Conservation (phyloP, 1,140 invertebrate genomes). For the Geopemphigus sp. region DNA sequence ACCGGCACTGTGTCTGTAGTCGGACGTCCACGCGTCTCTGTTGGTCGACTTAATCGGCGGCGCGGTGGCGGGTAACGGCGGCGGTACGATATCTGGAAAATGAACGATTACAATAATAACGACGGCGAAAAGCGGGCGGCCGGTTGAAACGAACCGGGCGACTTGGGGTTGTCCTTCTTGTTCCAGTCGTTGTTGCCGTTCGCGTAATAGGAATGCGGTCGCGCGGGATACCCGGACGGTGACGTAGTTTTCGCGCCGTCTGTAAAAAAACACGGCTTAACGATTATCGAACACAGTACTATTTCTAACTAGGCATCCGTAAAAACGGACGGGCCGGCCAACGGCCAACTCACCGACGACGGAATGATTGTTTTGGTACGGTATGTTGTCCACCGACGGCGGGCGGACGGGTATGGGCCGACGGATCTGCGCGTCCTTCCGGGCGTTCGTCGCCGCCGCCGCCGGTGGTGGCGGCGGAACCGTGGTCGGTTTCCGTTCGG, state of each 20-base stretch:
- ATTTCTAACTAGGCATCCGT: no score
- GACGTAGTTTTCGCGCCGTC: neutral
- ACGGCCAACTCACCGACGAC: neutral
- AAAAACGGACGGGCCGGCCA: no score
- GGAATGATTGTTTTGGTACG: slow-evolving; percentile 37
- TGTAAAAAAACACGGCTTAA: neutral
- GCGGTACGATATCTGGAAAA: slow-evolving; percentile 47
- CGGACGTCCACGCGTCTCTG: slow-evolving; percentile 54
- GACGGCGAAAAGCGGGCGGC: no score
- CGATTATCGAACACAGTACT: no score
- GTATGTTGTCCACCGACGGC: slow-evolving; percentile 39
- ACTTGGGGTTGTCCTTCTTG: slow-evolving; percentile 7
- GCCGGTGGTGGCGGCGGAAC: neutral
- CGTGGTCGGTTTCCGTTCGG: slow-evolving; percentile 16
- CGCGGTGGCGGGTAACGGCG: slow-evolving; percentile 53
- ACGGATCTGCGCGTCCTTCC: slow-evolving; percentile 35
- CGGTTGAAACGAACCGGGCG: slow-evolving; percentile 13
- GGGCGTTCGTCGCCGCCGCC: neutral
- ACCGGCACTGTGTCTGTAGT: slow-evolving; percentile 53
- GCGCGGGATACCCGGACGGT: neutral
- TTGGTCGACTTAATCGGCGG: slow-evolving; percentile 52
- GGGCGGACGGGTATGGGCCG: slow-evolving; percentile 36
- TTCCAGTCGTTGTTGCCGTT: slow-evolving; percentile 39
- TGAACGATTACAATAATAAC: neutral
- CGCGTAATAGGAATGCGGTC: slow-evolving; percentile 31